Conservation (phyloP, 2,888 invertebrate genomes). For the Gymnoscelis rufifasciata region DNA sequence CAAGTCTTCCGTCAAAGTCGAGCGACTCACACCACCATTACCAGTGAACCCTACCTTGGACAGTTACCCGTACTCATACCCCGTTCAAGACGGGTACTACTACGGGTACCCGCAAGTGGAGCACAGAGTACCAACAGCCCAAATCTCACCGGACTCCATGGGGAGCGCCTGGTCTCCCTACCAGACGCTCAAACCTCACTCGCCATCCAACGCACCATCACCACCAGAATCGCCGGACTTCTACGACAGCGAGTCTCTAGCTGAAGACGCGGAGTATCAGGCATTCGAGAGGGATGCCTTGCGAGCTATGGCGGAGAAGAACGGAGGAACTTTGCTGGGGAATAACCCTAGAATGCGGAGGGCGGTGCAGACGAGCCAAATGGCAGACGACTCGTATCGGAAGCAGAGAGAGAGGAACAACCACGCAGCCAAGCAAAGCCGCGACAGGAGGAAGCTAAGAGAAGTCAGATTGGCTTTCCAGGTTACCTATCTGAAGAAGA, state of each 20-base stretch:
- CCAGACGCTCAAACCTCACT: conserved; percentile 23
- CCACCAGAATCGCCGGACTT: conserved; percentile 61
- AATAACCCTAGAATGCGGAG: conserved; percentile 87
- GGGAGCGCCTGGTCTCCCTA: conserved; percentile 40
- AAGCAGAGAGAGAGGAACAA: conserved; percentile 94
- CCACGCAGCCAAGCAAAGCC: conserved; percentile 94
- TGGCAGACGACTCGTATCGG: conserved; percentile 88
- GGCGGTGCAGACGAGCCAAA: conserved; percentile 52
- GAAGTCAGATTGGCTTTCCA: conserved; percentile 95
- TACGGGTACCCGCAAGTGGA: conserved; percentile 33
- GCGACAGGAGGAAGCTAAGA: conserved; percentile 92
- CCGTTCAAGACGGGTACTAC: conserved; percentile 33
- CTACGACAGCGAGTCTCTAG: conserved; percentile 49
- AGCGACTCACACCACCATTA: conserved; percentile 33
- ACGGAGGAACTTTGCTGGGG: conserved; percentile 74
- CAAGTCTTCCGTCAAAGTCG: conserved; percentile 39
- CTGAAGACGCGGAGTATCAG: conserved; percentile 80
- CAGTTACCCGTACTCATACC: conserved; percentile 26
- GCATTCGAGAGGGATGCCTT: conserved; percentile 85
- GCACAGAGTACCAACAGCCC: conserved; percentile 41
- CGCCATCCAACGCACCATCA: conserved; percentile 44
- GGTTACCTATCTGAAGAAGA: conserved; percentile 91
- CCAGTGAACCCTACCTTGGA: conserved; percentile 28
- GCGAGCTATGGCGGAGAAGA: conserved; percentile 81
- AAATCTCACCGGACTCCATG: conserved; percentile 47